These are phyloP conservation scores for Agapornis canus DNA, from an alignment of 2,797 vertebrate genomes.

Conservation along the genomic window DNA sequence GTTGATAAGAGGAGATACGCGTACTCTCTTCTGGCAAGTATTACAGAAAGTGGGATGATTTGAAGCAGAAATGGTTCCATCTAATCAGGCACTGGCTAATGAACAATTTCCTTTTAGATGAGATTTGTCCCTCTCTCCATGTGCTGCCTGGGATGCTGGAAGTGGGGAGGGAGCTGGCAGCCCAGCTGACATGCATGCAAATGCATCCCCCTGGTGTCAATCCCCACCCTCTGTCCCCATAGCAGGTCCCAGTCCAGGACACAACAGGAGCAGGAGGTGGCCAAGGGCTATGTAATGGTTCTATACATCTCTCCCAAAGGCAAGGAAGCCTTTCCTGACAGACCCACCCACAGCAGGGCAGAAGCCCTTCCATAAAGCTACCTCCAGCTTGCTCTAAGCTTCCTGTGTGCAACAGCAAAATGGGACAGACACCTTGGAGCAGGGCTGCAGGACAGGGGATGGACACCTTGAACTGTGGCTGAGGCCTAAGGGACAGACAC, in stretches of 20 bases:
- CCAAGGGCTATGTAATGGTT: not conserved
- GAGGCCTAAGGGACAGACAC: not conserved
- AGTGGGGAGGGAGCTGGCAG: not conserved
- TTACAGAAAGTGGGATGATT: not conserved
- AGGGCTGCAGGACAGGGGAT: not conserved
- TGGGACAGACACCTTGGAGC: too few relatives aligned
- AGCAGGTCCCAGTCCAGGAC: accelerated
- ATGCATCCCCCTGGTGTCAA: accelerated
- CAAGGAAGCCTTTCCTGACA: not conserved
- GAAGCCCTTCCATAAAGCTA: accelerated
- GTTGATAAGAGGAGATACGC: not conserved
- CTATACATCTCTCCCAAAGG: not conserved
- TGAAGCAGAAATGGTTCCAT: not conserved
- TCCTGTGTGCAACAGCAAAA: accelerated
- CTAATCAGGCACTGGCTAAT: not conserved
- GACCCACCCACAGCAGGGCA: not conserved
- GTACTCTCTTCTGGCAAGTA: not conserved
- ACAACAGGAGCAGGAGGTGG: not conserved
- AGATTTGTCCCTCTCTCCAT: not conserved
- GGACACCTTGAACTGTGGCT: not conserved
- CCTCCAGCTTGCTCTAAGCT: not conserved
- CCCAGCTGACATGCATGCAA: accelerated
- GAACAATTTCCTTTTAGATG: not conserved
- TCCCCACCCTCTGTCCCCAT: not conserved
- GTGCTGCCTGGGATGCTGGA: not conserved